phyloP scores from a whole-genome alignment of 2,888 invertebrate species.

The Elaeidobius kamerunicus region DNA sequence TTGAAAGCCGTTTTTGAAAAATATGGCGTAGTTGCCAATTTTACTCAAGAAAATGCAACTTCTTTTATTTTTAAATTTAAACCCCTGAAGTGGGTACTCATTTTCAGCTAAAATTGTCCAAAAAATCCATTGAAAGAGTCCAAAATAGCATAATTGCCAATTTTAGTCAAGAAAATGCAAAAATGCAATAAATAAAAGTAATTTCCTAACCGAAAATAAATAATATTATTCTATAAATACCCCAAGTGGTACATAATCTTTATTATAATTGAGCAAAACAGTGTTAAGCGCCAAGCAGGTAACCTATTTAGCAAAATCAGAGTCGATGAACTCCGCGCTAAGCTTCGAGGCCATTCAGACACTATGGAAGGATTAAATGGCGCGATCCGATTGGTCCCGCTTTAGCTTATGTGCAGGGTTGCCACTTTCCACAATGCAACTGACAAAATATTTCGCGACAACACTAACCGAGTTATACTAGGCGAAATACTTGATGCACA shows the following conservation, averaged over 20 bases:
- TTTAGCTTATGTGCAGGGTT: conserved; percentile 43
- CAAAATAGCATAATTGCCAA: no score
- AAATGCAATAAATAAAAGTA: no score
- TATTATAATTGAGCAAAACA: conserved; percentile 29
- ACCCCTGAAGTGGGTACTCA: no score
- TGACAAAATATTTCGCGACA: background rate
- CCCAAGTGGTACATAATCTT: conserved; percentile 7
- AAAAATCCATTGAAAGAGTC: no score
- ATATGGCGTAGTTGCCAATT: no score
- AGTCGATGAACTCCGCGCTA: conserved; percentile 48
- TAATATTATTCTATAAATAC: conserved; percentile 15
- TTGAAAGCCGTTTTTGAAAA: no score
- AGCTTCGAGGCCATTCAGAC: conserved; percentile 46
- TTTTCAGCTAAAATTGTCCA: no score
- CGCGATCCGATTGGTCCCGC: conserved; percentile 43
- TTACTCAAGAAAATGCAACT: no score
- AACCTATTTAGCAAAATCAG: conserved; percentile 48
- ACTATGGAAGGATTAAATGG: conserved; percentile 39
- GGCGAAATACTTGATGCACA: no score
- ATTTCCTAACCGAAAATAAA: no score
- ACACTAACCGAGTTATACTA: background rate
- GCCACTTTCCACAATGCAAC: background rate
- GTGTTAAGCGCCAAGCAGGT: conserved; percentile 42
- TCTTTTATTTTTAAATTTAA: no score
- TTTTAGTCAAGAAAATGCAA: no score